A percentile compares a stretch with the other conserved stretches of the same genome.
Conservation (phyloP, 1,140 invertebrate genomes). For the Aphaenogaster ashmeadi region DNA sequence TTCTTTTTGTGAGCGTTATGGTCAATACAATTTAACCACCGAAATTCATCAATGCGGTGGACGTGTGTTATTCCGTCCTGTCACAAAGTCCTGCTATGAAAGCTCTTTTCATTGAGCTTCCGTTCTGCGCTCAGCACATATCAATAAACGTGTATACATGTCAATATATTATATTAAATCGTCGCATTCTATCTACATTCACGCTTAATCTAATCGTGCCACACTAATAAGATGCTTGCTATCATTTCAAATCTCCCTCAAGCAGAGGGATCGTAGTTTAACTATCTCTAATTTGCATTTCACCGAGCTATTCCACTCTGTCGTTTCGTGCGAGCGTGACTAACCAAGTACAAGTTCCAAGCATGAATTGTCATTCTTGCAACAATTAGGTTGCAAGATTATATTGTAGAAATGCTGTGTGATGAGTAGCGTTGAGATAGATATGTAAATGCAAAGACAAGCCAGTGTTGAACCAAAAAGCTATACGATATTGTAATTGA, state of each 20-base stretch:
- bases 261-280: conserved; percentile 40
- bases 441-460: conserved; percentile 21
- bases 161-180: conserved; percentile 24
- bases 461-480: not conserved
- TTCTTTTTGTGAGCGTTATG: conserved; percentile 2
- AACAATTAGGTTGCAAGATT: conserved; percentile 41
- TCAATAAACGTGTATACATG: not conserved
- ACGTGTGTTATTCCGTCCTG: conserved; percentile 22
- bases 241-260: conserved; percentile 25
- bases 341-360: conserved; percentile 31
- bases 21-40: not conserved
- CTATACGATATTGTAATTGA: not conserved
- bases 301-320: conserved; percentile 1
- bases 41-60: conserved; percentile 14
- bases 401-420: not conserved
- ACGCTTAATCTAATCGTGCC: conserved; percentile 15
- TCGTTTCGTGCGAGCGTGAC: conserved; percentile 35
- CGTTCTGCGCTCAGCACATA: not conserved
- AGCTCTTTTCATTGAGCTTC: conserved; percentile 27
- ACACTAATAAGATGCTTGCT: conserved; percentile 31
- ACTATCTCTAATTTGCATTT: conserved; percentile 56
- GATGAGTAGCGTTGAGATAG: conserved; percentile 9
- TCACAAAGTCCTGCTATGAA: conserved; percentile 18
- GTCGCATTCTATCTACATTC: conserved; percentile 30
- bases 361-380: conserved; percentile 36